Evolutionary conservation across 2,797 vertebrate species (phyloP).

Genomic region (Acropternis orthonyx): DNA sequence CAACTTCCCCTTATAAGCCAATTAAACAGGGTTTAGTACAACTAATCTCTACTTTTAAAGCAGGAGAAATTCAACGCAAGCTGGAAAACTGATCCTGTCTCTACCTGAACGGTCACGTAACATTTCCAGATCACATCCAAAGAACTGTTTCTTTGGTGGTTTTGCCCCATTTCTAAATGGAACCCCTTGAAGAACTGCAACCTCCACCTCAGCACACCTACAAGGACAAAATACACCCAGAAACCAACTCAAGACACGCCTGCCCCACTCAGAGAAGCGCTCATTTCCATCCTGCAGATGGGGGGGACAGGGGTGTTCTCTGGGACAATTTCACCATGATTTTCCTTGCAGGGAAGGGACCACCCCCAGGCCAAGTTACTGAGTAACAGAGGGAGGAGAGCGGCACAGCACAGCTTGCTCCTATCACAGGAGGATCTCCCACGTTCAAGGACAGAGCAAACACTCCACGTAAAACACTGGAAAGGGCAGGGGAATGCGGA

Average conservation of each 20-base stretch:
- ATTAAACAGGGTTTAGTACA: not conserved
- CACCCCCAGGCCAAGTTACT: conserved; percentile 34
- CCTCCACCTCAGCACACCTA: conserved; percentile 11
- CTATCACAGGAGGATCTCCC: conserved; percentile 29
- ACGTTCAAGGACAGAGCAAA: conserved; percentile 46
- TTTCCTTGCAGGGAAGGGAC: not conserved
- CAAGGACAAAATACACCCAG: not conserved
- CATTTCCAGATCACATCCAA: not conserved
- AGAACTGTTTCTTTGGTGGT: not conserved
- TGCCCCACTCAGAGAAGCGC: not conserved
- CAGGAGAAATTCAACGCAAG: not conserved
- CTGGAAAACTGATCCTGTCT: conserved; percentile 5
- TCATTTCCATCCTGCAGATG: not conserved
- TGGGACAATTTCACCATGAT: not conserved
- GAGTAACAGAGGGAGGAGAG: conserved; percentile 53
- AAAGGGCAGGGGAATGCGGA: not conserved
- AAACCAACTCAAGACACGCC: not conserved
- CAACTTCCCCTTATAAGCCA: not conserved
- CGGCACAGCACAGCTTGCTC: not conserved
- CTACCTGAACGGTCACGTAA: not conserved
- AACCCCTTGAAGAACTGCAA: not conserved
- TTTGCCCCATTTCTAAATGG: not conserved
- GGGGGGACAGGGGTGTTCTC: not conserved
- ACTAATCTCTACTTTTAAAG: not conserved
- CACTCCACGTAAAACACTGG: not conserved